Percentiles rank a stretch among this genome's conserved stretches.
Evolutionary conservation across 2,797 vertebrate species (phyloP).

Genomic region (Rhinoraja longicauda): DNA sequence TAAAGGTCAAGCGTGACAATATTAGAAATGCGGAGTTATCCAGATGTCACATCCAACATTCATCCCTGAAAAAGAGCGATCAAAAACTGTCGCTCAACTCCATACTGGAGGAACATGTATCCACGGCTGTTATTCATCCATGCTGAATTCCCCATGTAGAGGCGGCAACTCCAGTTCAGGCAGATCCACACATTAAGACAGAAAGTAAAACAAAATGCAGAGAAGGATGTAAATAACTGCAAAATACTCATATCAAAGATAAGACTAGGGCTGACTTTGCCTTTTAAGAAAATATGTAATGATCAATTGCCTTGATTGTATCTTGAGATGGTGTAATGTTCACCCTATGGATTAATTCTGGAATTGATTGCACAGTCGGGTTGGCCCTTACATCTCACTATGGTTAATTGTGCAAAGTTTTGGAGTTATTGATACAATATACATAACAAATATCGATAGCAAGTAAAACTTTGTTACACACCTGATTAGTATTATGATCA

Average conservation of each 20-base stretch:
- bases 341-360: neutral
- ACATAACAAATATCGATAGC: neutral
- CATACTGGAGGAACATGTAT: neutral
- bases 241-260: neutral
- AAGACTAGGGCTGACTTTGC: neutral
- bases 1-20: neutral
- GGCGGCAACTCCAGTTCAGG: neutral
- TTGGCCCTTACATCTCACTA: neutral
- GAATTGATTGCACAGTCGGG: neutral
- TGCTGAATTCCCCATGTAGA: neutral
- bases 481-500: conserved; percentile 83
- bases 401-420: neutral
- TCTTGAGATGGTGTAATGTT: neutral
- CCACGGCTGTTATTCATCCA: neutral
- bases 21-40: neutral
- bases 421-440: neutral
- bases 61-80: neutral
- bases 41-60: neutral
- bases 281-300: neutral
- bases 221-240: neutral
- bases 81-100: neutral
- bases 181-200: neutral
- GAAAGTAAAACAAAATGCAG: neutral
- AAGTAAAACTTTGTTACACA: conserved; percentile 44
- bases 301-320: neutral